Conservation (phyloP, 2,113 vertebrate species). For the Neoarius graeffei region DNA sequence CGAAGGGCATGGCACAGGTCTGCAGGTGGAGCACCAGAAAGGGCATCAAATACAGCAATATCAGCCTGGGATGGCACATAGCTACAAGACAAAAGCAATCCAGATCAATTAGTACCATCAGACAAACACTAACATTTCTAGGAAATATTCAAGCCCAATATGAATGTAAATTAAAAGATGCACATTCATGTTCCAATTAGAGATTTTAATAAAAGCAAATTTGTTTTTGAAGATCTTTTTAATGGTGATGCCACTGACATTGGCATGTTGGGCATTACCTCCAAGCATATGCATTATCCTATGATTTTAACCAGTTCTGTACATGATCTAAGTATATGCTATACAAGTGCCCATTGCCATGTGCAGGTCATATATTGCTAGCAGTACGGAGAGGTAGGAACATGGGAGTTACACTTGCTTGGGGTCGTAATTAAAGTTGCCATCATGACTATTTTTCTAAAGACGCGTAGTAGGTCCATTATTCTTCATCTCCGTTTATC, state of each 20-base stretch:
- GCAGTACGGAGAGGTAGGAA: neutral
- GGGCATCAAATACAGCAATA: slow-evolving; percentile 86
- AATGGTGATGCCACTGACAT: neutral
- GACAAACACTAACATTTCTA: neutral
- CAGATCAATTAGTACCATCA: neutral
- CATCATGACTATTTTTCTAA: neutral
- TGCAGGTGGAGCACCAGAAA: slow-evolving; percentile 78
- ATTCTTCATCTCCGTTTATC: neutral
- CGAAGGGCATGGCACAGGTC: slow-evolving; percentile 88
- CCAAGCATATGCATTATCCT: neutral
- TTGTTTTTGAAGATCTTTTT: neutral
- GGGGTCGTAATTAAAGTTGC: neutral
- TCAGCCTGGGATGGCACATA: slow-evolving; percentile 95
- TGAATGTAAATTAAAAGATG: too few relatives aligned
- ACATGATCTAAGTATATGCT: neutral
- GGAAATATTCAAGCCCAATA: neutral
- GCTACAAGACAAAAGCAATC: slow-evolving; percentile 62
- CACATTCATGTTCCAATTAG: neutral
- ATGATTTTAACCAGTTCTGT: neutral
- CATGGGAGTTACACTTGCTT: neutral
- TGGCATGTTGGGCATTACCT: too few relatives aligned
- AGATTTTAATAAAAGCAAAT: neutral
- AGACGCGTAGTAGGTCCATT: too few relatives aligned
- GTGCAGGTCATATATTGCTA: too few relatives aligned
- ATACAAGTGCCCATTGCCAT: neutral